Evolutionary conservation across 2,113 vertebrate species (phyloP).

Genomic region (Pomatostomus ruficeps): DNA sequence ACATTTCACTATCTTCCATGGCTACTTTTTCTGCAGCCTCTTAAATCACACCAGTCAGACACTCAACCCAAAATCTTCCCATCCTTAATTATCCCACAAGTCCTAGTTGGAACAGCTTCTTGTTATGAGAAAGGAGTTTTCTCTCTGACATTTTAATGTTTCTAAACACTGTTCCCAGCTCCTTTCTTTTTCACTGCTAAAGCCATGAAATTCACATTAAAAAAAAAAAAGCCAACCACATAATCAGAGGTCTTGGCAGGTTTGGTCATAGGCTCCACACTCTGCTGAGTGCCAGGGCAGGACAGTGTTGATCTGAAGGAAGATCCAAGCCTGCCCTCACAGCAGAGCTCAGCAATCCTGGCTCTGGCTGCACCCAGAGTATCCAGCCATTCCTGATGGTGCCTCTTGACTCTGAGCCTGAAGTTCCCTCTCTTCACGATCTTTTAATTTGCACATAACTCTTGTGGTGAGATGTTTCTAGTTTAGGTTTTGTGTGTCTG

Average conservation of each 20-base stretch:
- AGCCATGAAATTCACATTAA: neutral
- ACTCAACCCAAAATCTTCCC: neutral
- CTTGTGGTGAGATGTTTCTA: neutral
- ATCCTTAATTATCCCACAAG: neutral
- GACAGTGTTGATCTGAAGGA: neutral
- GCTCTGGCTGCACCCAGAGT: neutral
- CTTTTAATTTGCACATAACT: neutral
- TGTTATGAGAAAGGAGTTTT: neutral
- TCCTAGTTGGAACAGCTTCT: neutral
- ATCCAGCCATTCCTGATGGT: rapidly evolving
- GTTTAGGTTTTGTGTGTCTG: neutral
- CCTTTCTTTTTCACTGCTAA: neutral
- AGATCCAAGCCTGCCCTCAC: neutral
- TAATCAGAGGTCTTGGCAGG: neutral
- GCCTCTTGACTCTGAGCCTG: neutral
- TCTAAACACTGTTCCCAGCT: neutral
- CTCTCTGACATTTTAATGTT: neutral
- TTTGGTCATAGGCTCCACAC: rapidly evolving
- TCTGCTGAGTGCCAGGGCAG: neutral
- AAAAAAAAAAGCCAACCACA: rapidly evolving
- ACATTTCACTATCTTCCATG: neutral
- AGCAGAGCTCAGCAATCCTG: neutral
- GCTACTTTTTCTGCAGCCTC: neutral
- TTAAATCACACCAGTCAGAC: neutral
- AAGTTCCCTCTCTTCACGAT: neutral